A percentile compares a stretch with the other conserved stretches of the same genome.
phyloP scores from a whole-genome alignment of 2,797 vertebrate species.

The Chloroceryle inda region DNA sequence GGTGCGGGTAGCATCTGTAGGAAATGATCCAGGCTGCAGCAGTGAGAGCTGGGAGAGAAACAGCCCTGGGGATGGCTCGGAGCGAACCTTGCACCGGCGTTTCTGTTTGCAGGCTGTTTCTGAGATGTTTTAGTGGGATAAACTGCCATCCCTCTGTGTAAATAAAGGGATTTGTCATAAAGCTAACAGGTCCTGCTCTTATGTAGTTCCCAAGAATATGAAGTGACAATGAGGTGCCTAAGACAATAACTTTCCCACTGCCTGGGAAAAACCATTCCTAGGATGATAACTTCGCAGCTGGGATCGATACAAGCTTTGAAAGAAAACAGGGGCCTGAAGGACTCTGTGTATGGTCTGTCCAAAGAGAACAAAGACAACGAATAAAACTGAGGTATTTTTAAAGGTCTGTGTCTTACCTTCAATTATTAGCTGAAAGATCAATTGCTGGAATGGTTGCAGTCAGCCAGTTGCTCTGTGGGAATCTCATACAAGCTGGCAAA shows the following conservation, averaged over 20 bases:
- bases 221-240: conserved; percentile 69
- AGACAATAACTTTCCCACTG: conserved; percentile 37
- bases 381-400: background rate
- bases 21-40: background rate
- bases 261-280: conserved; percentile 5
- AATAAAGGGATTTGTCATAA: conserved; percentile 65
- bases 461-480: background rate
- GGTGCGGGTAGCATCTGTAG: background rate
- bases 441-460: background rate
- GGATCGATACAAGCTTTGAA: background rate
- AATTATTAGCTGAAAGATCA: conserved; percentile 2
- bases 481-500: background rate
- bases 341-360: background rate
- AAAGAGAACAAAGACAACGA: conserved; percentile 26
- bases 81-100: background rate
- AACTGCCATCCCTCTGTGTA: conserved; percentile 32
- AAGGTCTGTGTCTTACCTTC: conserved; percentile 35
- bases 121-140: background rate
- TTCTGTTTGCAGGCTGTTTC: conserved; percentile 14
- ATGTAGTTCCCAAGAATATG: conserved; percentile 58
- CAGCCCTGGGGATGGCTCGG: background rate
- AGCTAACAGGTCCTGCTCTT: conserved; percentile 29
- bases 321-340: background rate
- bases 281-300: conserved; percentile 25
- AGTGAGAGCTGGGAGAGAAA: background rate